Base-by-base conservation (phyloP, 1,140 invertebrate species). In the Drosophila mauritiana region DNA sequence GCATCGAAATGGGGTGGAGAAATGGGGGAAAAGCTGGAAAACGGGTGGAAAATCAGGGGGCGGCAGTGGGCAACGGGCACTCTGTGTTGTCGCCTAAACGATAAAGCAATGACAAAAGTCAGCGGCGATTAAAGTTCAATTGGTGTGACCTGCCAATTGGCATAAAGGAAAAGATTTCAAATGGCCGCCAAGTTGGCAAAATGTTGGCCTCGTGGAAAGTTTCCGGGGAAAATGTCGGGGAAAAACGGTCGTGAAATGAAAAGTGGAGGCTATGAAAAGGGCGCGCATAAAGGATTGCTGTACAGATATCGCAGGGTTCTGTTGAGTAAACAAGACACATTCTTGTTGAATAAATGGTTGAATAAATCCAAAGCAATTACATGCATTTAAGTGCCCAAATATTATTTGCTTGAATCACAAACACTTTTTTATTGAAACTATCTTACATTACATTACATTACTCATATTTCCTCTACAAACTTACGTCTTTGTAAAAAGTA, bases 51-150 rank as follows among this genome's bases (percentile, higher is more conserved):
- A 39, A 13, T n/a, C 31, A 31, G 31, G 11, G 45, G 13, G 48
- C 17, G 20, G 8, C 31, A 37, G 57, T 42, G 46, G 13, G 62
- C 13, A 36, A 40, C 17, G 12, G 53, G 40, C 40, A 34, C 55
- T 46, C 17, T 70, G 56, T 81, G 73, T 80, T 78, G 80, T 86
- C 82, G 73, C 82, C 82, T 75, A 81, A 85, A 85, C 82, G 82
- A 85, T 85, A 85, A 85, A 85, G 73, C 78, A 86, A 85, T 85
- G 78, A 78, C 83, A 86, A 88, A 88, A 88, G 84, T 88, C 83
- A 88, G 62, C 80, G 76, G 53, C 83, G 83, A 88, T 88, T 88
- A 88, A 88, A 88, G 83, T 88, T 88, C 83, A 88, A 88, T 88
- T 88, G 83, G 65, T 76, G 67, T 88, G 67, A 69, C 79, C 73